Evolutionary conservation across 2,797 vertebrate species (phyloP).

Genomic region (Pogoniulus pusillus): DNA sequence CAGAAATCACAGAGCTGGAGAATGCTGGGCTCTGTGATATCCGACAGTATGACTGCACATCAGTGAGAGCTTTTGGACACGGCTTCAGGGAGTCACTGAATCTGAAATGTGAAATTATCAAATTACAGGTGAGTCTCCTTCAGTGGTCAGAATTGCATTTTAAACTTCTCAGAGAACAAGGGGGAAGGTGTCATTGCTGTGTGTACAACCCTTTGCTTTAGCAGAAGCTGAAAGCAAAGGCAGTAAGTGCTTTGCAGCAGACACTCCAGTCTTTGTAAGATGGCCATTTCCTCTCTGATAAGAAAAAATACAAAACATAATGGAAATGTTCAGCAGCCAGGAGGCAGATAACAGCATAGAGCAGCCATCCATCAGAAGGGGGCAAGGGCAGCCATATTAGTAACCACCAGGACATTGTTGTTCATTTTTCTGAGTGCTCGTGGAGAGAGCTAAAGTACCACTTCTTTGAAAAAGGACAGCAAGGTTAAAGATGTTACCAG

Average conservation of each 20-base stretch:
- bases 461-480: background rate
- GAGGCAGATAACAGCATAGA: background rate
- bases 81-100: slow-evolving; percentile 83
- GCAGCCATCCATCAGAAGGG: slow-evolving; percentile 26
- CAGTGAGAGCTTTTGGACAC: slow-evolving; percentile 80
- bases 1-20: slow-evolving; percentile 86
- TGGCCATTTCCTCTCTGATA: slow-evolving; percentile 2
- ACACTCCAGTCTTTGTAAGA: background rate
- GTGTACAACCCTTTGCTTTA: background rate
- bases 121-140: slow-evolving; percentile 83
- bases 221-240: slow-evolving; percentile 23
- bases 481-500: slow-evolving; percentile 29
- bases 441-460: background rate
- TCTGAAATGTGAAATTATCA: slow-evolving; percentile 89
- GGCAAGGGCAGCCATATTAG: slow-evolving; percentile 6
- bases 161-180: background rate
- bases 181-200: background rate
- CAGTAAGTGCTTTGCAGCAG: slow-evolving; percentile 5
- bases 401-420: background rate
- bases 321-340: background rate
- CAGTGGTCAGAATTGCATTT: background rate
- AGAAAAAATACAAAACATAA: slow-evolving; percentile 29
- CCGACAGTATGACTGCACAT: slow-evolving; percentile 78
- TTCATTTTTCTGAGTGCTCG: background rate
- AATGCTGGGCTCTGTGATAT: slow-evolving; percentile 87